These are phyloP conservation scores for Rhineura floridana DNA, from an alignment of 2,113 vertebrate genomes.

Conservation along the genomic window DNA sequence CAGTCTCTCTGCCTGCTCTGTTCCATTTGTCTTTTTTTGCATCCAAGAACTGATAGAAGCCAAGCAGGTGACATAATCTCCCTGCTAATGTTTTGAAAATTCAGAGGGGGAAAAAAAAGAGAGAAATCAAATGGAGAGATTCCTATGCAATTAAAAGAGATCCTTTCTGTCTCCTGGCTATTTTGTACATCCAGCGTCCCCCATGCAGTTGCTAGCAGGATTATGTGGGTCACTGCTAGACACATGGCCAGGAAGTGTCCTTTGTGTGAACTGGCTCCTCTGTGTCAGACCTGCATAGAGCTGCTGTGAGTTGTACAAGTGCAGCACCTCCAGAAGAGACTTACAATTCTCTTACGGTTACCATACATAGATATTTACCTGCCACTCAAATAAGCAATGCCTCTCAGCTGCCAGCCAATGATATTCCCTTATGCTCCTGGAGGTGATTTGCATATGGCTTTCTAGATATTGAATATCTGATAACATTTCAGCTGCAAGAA, in stretches of 20 bases:
- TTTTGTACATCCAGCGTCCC: not conserved
- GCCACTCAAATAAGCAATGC: not conserved
- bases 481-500: not conserved
- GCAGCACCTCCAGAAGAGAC: not conserved
- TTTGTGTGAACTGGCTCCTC: not conserved
- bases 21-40: not conserved
- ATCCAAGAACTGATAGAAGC: not conserved
- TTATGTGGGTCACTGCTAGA: not conserved
- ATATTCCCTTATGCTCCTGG: not conserved
- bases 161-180: no score
- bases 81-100: not conserved
- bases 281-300: not conserved
- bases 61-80: not conserved
- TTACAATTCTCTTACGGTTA: not conserved
- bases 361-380: not conserved
- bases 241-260: no score
- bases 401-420: not conserved
- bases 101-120: not conserved
- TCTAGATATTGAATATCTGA: not conserved
- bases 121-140: not conserved
- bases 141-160: not conserved
- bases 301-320: not conserved
- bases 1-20: no score
- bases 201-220: not conserved
- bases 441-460: not conserved